Base-by-base conservation (phyloP, 2,113 vertebrate species). In the Haplochromis vanheusdeni region DNA sequence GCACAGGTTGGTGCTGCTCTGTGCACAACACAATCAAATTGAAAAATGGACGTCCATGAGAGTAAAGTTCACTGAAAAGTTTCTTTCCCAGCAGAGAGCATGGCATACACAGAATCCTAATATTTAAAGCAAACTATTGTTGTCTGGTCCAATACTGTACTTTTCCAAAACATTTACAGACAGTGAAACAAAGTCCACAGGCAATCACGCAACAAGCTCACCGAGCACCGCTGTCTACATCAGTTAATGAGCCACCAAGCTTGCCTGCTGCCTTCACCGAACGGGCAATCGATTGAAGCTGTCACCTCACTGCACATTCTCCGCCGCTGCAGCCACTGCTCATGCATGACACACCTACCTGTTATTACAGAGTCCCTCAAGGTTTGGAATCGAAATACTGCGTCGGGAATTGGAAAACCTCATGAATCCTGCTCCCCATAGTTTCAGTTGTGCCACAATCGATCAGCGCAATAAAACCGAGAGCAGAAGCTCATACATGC, bases 261-360 rank as follows among this genome's bases (percentile, higher is more conserved):
- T 80, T 35, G 23, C 35, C 26, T 60, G 16, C 37, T 26, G 31
- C 77, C 56, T 21, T 51, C 73, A 51, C 77, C 37, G n/a, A 83
- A 11, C 7, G 10, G 31, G 16, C 6, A 5, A 89, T 91, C 79
- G 19, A 90, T 93, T 82, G 9, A 16, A 85, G 23, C 83, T 56
- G 83, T 89, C 83, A 79, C 62, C 65, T 82, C 49, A 14, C 55
- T 51, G 83, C 84, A 84, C 70, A 55, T 58, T 84, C 55, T 73
- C 21, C 5, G 6, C 82, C 21, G 12, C 83, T 82, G 83, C 83
- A 82, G 84, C 89, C 68, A 14, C 62, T 56, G 26, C 85, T 79
- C 42, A 89, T 35, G 86, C 85, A 58, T 14, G 82, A 90, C 85
- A 86, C 80, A 19, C 73, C 83, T 56, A 83, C 81, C 68, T 88